A percentile compares a stretch with the other conserved stretches of the same genome.
Evolutionary conservation across 1,140 invertebrate species (phyloP).

Genomic region (Lasioglossum albipes): DNA sequence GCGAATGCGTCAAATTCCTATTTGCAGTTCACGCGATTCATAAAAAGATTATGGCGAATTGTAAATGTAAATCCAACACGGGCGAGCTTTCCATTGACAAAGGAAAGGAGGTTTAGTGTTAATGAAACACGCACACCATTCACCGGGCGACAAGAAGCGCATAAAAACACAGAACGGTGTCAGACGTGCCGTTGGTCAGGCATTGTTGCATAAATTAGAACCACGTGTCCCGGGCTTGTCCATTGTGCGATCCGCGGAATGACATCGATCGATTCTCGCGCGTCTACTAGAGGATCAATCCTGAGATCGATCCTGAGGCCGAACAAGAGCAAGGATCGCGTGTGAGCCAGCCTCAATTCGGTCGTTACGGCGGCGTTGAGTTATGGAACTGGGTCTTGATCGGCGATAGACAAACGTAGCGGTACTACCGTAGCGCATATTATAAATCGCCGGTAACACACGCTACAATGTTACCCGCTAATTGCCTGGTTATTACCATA

Average conservation of each 20-base stretch:
- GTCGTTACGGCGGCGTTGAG: conserved; percentile 7
- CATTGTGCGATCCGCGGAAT: background rate
- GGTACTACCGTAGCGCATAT: conserved; percentile 22
- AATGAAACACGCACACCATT: too few species aligned
- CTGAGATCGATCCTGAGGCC: background rate
- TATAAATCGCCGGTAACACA: conserved; percentile 32
- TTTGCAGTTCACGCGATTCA: too few species aligned
- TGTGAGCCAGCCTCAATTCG: conserved; percentile 18
- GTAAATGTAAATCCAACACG: too few species aligned
- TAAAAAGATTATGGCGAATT: too few species aligned
- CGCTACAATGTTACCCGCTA: conserved; percentile 34
- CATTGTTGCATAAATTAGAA: too few species aligned
- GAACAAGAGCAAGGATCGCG: conserved; percentile 23
- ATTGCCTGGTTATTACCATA: conserved; percentile 32
- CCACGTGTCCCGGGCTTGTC: background rate
- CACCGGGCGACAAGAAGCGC: too few species aligned
- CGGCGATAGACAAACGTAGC: conserved; percentile 41
- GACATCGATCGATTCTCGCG: conserved; percentile 4
- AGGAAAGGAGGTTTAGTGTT: too few species aligned
- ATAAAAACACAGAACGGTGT: too few species aligned
- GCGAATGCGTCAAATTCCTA: too few species aligned
- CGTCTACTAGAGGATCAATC: background rate
- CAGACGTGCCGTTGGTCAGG: too few species aligned
- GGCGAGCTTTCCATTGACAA: too few species aligned
- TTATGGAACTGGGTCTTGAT: conserved; percentile 46